Base-by-base conservation (phyloP, 1,140 invertebrate species). In the Drosophila grimshawi region DNA sequence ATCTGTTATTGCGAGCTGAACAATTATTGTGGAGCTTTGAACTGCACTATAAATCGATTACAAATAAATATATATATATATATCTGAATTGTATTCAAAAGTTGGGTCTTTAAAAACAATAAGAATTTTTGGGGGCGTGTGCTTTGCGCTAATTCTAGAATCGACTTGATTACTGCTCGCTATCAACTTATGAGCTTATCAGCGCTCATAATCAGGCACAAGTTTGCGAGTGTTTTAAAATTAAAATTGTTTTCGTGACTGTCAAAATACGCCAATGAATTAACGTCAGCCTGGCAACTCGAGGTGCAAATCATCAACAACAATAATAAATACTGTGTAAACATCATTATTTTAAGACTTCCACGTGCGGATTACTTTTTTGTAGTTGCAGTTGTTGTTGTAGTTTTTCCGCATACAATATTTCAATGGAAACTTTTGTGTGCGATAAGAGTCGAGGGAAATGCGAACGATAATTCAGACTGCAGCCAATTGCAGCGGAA, bases 401-500 rank as follows among this genome's bases (percentile, higher is more conserved):
- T 32, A 27, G 29, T 49, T 62, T 51, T 49, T 27, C 27, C 27
- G 43, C 43, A 8, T 11, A 5, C 62, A 79, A 75, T 59, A 43
- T 81, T 79, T 79, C 71, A 66, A 83, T 82, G 80, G 80, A 82
- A 81, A 82, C 52, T 80, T 83, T 82, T 52, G 32, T 59, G 39
- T 43, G 39, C 10, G 39, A 43, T 43, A 43, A n/a, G 39, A 1
- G 10, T n/a, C 10, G 6, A 43, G n/a, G 10, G 3, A n/a, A 43
- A 43, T 45, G 39, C 37, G 45, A 65, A n/a, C 7, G 41, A n/a
- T 19, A 19, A 19, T 19, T 19, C 19, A 19, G 19, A 19, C 19
- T 19, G 19, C 19, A 19, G 19, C 19, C 37, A 48, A 48, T 30
- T 57, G 57, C 4, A 64, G 3, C 33, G 32, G 37, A 57, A 57